phyloP scores from a whole-genome alignment of 1,140 invertebrate species.

The Procambarus clarkii region DNA sequence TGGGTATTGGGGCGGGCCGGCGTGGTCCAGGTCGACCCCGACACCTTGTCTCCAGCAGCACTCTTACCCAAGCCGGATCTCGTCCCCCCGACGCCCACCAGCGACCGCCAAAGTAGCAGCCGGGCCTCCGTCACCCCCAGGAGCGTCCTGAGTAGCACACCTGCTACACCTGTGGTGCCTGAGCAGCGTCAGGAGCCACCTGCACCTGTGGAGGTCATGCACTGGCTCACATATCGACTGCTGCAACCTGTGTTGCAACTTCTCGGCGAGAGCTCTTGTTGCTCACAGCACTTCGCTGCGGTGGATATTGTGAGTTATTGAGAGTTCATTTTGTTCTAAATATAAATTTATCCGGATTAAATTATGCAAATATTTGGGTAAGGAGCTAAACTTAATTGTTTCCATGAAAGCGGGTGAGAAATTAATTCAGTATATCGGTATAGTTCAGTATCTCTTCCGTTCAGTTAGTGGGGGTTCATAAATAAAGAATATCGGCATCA shows the following conservation, averaged over 20 bases:
- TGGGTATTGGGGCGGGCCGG: constrained; percentile 50
- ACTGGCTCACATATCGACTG: constrained; percentile 46
- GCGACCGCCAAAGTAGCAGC: constrained; percentile 20
- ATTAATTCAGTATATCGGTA: no score
- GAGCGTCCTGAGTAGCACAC: constrained; percentile 1
- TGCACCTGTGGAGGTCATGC: neutral
- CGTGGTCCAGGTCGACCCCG: constrained; percentile 40
- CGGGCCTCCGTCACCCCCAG: constrained; percentile 29
- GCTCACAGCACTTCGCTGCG: neutral
- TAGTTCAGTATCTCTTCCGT: no score
- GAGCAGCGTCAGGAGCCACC: neutral
- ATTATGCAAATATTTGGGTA: no score
- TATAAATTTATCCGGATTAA: no score
- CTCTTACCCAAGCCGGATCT: constrained; percentile 30
- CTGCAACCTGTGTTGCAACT: constrained; percentile 40
- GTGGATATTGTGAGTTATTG: constrained; percentile 44
- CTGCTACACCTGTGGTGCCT: constrained; percentile 36
- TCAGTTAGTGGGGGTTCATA: no score
- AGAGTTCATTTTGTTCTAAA: no score
- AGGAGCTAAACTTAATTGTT: no score
- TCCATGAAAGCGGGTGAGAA: no score
- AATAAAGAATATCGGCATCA: no score
- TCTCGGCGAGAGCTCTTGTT: neutral
- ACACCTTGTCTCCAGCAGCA: neutral
- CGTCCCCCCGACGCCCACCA: constrained; percentile 22